phyloP scores from a whole-genome alignment of 2,888 invertebrate species.

The Nipponacmea schrenckii region DNA sequence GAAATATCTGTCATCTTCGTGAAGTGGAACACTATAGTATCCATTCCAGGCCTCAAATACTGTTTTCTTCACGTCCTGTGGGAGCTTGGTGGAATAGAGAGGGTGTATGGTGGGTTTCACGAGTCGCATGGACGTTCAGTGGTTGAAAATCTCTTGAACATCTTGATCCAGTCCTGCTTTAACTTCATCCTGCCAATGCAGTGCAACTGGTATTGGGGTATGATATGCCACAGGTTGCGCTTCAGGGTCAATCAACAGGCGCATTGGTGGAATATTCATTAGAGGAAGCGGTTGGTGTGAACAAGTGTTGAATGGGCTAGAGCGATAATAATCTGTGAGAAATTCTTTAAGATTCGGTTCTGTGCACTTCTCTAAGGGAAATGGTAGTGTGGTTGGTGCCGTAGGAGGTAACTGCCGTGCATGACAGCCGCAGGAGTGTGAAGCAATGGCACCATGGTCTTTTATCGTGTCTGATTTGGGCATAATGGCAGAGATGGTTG shows the following conservation, averaged over 20 bases:
- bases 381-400: conserved; percentile 34
- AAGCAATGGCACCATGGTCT: conserved; percentile 28
- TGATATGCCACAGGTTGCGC: conserved; percentile 44
- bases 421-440: conserved; percentile 26
- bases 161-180: conserved; percentile 45
- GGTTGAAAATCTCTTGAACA: conserved; percentile 45
- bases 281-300: conserved; percentile 42
- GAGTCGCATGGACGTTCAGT: conserved; percentile 34
- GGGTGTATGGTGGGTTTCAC: conserved; percentile 40
- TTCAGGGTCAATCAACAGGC: conserved; percentile 41
- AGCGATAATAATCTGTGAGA: conserved; percentile 39
- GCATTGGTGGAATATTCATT: conserved; percentile 38
- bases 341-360: conserved; percentile 29
- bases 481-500: too few species aligned
- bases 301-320: conserved; percentile 50
- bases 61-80: conserved; percentile 25
- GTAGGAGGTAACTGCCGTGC: conserved; percentile 12
- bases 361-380: conserved; percentile 35
- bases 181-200: conserved; percentile 46
- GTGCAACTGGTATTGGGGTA: conserved; percentile 48
- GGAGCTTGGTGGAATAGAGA: conserved; percentile 41
- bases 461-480: conserved; percentile 19
- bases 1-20: conserved; percentile 31
- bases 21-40: conserved; percentile 33
- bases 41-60: too few species aligned